A percentile compares a stretch with the other conserved stretches of the same genome.
Conservation (phyloP, 2,113 vertebrate species). For the Hippopotamus amphibius region DNA sequence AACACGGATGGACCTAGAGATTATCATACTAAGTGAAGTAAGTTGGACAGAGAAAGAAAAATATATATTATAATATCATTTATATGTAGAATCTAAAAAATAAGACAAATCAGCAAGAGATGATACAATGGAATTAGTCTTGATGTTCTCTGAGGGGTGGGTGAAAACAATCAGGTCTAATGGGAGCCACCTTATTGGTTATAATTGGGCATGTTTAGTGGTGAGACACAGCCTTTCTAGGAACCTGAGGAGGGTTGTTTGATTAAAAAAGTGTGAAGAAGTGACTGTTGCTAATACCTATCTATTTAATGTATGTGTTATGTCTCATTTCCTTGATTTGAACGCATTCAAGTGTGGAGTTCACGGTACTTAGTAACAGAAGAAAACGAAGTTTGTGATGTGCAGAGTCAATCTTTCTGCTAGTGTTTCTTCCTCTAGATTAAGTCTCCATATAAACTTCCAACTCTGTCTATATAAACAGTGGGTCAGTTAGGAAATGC, state of each 20-base stretch:
- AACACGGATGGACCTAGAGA: too few species aligned
- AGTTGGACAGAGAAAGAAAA: too few species aligned
- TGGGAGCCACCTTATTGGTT: background rate
- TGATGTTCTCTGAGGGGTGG: background rate
- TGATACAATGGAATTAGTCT: background rate
- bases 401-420: background rate
- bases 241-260: background rate
- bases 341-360: background rate
- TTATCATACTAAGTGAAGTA: too few species aligned
- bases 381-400: background rate
- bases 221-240: background rate
- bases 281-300: background rate
- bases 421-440: background rate
- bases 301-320: background rate
- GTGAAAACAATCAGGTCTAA: background rate
- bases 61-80: too few species aligned
- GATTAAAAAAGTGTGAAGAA: background rate
- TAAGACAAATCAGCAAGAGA: background rate
- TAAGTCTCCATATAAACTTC: background rate
- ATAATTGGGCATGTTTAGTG: background rate
- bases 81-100: too few species aligned
- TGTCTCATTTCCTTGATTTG: background rate
- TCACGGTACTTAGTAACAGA: background rate
- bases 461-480: background rate
- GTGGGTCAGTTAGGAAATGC: background rate